Conservation (phyloP, 2,113 vertebrate species). For the Anguilla japonica region DNA sequence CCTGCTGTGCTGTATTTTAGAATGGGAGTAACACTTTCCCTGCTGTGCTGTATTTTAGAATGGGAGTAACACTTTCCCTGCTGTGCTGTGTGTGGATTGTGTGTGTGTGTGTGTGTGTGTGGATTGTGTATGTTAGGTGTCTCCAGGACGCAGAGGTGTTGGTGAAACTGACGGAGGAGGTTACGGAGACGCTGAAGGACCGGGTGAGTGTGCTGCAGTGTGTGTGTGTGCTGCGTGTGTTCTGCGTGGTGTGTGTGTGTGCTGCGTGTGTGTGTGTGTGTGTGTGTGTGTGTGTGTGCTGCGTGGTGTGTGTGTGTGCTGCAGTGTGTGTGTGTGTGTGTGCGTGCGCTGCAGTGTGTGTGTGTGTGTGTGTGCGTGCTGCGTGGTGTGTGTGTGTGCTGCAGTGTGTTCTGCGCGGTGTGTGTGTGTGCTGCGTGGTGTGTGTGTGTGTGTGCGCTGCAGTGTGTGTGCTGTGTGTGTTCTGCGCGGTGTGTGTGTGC, state of each 20-base stretch:
- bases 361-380: not conserved
- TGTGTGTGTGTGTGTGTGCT: not conserved
- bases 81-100: too few relatives aligned
- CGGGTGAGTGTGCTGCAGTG: constrained; percentile 69
- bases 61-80: not conserved
- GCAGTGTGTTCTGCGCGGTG: constrained; percentile 55
- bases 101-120: constrained; percentile 28
- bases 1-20: too few relatives aligned
- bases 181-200: constrained; percentile 78
- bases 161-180: constrained; percentile 77
- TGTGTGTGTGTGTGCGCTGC: not conserved
- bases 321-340: not conserved
- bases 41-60: not conserved
- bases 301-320: constrained; percentile 68
- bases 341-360: constrained; percentile 67
- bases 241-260: not conserved
- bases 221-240: constrained; percentile 63
- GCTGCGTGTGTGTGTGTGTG: constrained; percentile 62
- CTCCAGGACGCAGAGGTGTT: constrained; percentile 85
- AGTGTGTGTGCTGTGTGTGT: constrained; percentile 64
- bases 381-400: constrained; percentile 68
- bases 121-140: constrained; percentile 68
- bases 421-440: constrained; percentile 49
- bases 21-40: too few relatives aligned
- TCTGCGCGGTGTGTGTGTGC: constrained; percentile 62